These are phyloP conservation scores for Papilio gigon DNA, from an alignment of 2,888 invertebrate genomes.

Conservation along the genomic window DNA sequence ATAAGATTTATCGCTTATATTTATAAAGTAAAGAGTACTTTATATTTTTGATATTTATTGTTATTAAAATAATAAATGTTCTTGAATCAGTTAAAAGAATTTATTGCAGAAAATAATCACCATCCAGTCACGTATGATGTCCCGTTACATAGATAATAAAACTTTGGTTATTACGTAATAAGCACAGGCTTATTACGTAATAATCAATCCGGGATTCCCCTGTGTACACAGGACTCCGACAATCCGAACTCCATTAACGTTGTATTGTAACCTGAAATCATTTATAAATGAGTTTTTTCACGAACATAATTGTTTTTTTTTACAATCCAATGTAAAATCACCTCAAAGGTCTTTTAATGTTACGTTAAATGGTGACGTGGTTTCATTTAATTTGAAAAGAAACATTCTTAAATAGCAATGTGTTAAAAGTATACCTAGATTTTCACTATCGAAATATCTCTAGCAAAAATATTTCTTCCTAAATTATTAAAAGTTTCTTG, in stretches of 20 bases:
- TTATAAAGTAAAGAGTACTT: neutral
- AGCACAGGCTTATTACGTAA: too few relatives aligned
- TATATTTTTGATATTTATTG: neutral
- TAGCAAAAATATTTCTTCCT: too few relatives aligned
- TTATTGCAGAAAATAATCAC: neutral
- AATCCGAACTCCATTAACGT: neutral
- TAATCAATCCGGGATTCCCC: neutral
- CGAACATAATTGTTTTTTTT: neutral
- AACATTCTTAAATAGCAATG: neutral
- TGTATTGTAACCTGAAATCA: neutral
- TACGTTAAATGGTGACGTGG: neutral
- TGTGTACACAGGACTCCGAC: constrained; percentile 1
- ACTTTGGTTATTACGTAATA: constrained; percentile 14
- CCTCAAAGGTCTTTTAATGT: neutral
- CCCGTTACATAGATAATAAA: constrained; percentile 18
- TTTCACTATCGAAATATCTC: too few relatives aligned
- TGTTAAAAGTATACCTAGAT: neutral
- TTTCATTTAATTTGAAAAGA: neutral
- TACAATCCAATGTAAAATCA: neutral
- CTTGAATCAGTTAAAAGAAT: neutral
- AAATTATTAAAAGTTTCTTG: too few relatives aligned
- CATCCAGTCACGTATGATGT: constrained; percentile 9
- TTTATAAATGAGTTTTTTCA: neutral
- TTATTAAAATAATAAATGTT: neutral
- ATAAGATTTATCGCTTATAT: neutral